phyloP scores from a whole-genome alignment of 1,140 invertebrate genomes.

The Euwallacea similis region DNA sequence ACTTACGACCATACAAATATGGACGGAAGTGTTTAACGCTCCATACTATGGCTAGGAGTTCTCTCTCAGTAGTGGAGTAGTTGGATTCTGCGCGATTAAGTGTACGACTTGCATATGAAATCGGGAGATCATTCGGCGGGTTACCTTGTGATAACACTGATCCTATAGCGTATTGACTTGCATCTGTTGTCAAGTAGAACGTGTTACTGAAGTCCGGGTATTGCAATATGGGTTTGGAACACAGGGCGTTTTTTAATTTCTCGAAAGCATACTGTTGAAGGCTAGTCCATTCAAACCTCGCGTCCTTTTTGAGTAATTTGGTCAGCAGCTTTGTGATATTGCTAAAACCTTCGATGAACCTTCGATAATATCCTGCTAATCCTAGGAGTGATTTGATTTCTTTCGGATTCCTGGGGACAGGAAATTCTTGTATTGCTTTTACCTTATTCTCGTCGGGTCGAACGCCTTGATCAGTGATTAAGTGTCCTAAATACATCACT shows the following conservation, averaged over 20 bases:
- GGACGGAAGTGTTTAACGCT: constrained; percentile 42
- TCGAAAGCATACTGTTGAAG: constrained; percentile 11
- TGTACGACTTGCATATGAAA: constrained; percentile 43
- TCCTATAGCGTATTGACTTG: constrained; percentile 29
- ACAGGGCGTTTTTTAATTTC: not conserved
- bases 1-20: constrained; percentile 37
- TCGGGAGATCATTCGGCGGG: constrained; percentile 37
- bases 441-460: constrained; percentile 41
- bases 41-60: constrained; percentile 49
- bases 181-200: constrained; percentile 44
- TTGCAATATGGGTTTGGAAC: constrained; percentile 45
- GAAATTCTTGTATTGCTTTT: constrained; percentile 14
- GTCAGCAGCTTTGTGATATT: constrained; percentile 30
- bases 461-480: constrained; percentile 41
- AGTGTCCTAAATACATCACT: constrained; percentile 42
- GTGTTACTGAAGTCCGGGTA: constrained; percentile 45
- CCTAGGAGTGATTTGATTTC: constrained; percentile 28
- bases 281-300: constrained; percentile 11
- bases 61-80: constrained; percentile 44
- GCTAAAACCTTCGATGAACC: constrained; percentile 19
- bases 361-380: constrained; percentile 19
- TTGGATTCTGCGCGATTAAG: constrained; percentile 44
- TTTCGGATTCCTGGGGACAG: constrained; percentile 22
- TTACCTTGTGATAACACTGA: constrained; percentile 24
- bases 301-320: constrained; percentile 38